phyloP scores from a whole-genome alignment of 2,113 vertebrate genomes.

The Columba livia region DNA sequence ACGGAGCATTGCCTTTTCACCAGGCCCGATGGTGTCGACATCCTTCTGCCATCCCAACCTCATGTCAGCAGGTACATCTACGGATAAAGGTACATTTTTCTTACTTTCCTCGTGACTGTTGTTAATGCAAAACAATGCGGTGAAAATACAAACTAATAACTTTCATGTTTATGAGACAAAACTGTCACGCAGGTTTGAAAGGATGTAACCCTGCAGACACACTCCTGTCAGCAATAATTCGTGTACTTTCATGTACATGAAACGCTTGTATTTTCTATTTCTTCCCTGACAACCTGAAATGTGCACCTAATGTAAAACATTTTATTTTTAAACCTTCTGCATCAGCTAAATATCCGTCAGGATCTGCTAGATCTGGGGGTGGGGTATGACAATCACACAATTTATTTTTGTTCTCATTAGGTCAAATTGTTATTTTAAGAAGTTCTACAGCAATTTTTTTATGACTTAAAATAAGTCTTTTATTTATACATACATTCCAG shows the following conservation, averaged over 20 bases:
- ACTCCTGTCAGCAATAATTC: not conserved
- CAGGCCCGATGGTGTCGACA: not conserved
- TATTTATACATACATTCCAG: not conserved
- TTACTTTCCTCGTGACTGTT: not conserved
- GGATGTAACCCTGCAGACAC: not conserved
- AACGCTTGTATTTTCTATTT: not conserved
- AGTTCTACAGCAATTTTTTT: not conserved
- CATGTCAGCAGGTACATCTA: not conserved
- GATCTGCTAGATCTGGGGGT: not conserved
- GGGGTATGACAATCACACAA: not conserved
- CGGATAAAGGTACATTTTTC: not conserved
- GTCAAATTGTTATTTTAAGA: not conserved
- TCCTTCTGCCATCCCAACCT: not conserved
- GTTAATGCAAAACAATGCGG: not conserved
- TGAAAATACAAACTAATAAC: not conserved
- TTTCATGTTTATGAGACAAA: not conserved
- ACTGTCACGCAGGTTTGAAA: not conserved
- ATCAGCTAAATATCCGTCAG: not conserved
- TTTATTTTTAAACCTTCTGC: not conserved
- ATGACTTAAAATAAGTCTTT: not conserved
- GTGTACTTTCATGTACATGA: not conserved
- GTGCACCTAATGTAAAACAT: not conserved
- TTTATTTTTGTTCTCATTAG: not conserved
- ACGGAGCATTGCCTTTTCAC: not conserved
- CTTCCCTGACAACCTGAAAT: not conserved